A percentile compares a stretch with the other conserved stretches of the same genome.
Conservation (phyloP, 2,888 invertebrate genomes). For the Troides aeacus region DNA sequence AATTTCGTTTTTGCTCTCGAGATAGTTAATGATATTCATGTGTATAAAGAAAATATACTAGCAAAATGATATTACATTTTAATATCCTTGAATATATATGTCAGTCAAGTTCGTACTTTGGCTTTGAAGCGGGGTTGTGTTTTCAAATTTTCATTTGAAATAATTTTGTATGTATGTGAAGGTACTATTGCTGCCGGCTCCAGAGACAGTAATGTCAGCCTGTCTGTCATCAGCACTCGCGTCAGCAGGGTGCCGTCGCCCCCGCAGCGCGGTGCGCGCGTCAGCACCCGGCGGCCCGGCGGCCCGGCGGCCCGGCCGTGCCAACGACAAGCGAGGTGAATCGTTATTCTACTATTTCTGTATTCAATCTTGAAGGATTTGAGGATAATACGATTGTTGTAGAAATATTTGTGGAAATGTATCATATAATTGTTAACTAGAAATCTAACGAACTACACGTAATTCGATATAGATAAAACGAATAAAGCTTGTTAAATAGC, state of each 20-base stretch:
- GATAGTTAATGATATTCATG: too few species aligned
- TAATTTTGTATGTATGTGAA: neutral
- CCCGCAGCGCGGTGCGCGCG: conserved; percentile 3
- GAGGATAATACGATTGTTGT: conserved; percentile 2
- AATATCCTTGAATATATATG: too few species aligned
- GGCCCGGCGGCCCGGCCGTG: conserved; percentile 1
- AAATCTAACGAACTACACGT: too few species aligned
- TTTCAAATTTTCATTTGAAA: too few species aligned
- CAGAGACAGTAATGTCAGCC: neutral
- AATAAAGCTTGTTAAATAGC: too few species aligned
- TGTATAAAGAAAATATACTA: too few species aligned
- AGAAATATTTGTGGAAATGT: too few species aligned
- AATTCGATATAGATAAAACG: too few species aligned
- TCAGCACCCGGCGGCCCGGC: neutral
- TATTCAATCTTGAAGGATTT: neutral
- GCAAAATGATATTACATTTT: too few species aligned
- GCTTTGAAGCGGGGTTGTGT: too few species aligned
- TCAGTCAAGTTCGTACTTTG: too few species aligned
- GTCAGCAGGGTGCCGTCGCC: conserved; percentile 1
- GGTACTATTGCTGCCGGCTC: neutral
- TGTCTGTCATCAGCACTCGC: conserved; percentile 5
- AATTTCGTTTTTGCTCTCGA: neutral
- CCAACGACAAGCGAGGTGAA: conserved; percentile 19
- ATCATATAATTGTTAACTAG: neutral
- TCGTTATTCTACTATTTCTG: conserved; percentile 16